Evolutionary conservation across 2,797 vertebrate species (phyloP).

Genomic region (Rhabdomys pumilio): DNA sequence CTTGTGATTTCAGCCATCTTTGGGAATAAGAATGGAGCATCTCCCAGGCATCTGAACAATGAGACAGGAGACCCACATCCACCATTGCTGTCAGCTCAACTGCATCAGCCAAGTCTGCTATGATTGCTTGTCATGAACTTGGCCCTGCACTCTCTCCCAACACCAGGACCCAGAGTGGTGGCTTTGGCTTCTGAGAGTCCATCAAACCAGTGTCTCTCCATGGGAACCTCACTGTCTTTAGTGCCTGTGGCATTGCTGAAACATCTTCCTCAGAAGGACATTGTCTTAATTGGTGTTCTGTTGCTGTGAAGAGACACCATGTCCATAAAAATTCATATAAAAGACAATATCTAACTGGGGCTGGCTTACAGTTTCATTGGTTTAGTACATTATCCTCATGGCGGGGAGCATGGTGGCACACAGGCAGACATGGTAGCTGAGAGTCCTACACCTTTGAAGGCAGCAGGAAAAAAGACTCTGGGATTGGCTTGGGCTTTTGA

Average conservation of each 20-base stretch:
- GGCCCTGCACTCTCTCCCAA: not conserved
- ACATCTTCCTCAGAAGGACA: not conserved
- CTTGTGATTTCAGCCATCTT: constrained; percentile 49
- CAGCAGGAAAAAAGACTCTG: not conserved
- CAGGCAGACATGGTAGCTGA: not conserved
- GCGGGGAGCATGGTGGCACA: not conserved
- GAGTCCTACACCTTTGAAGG: not conserved
- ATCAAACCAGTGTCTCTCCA: not conserved
- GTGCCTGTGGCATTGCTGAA: not conserved
- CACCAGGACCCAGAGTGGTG: not conserved
- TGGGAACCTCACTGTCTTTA: not conserved
- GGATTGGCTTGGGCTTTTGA: not conserved
- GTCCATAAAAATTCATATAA: not conserved
- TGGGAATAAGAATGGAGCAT: constrained; percentile 19
- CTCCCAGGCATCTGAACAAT: not conserved
- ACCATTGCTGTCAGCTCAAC: not conserved
- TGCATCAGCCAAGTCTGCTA: not conserved
- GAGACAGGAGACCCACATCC: not conserved
- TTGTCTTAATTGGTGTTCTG: not conserved
- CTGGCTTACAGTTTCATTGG: not conserved
- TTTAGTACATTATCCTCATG: not conserved
- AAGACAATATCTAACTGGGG: not conserved
- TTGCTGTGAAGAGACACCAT: not conserved
- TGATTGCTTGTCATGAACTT: not conserved
- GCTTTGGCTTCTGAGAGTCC: not conserved